Conservation (phyloP, 2,797 vertebrate species). For the Artibeus jamaicensis region DNA sequence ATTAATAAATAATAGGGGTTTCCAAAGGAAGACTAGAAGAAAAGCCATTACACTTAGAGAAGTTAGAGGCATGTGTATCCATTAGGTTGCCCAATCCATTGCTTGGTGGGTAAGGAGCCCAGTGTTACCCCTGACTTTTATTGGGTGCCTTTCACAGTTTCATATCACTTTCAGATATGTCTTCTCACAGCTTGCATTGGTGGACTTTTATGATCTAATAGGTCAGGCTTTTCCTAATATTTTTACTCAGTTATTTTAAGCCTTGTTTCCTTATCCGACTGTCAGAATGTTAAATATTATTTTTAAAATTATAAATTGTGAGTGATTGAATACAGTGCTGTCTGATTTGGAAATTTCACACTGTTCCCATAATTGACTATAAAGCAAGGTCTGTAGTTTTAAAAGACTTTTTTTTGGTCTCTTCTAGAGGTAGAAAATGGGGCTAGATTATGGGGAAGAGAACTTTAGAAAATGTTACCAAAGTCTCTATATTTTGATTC, state of each 20-base stretch:
- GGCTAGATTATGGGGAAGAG: not conserved
- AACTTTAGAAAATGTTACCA: not conserved
- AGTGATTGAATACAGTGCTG: not conserved
- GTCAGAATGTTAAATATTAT: conserved; percentile 38
- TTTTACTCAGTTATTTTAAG: conserved; percentile 49
- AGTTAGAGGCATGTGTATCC: not conserved
- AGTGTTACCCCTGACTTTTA: not conserved
- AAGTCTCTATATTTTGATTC: not conserved
- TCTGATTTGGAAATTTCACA: conserved; percentile 11
- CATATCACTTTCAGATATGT: not conserved
- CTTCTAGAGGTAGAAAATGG: not conserved
- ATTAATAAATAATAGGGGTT: not conserved
- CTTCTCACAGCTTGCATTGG: not conserved
- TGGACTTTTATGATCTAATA: conserved; percentile 4
- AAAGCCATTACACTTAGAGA: not conserved
- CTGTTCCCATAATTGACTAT: not conserved
- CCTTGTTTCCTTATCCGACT: not conserved
- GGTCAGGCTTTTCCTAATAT: not conserved
- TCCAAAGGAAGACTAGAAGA: not conserved
- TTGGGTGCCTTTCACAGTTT: not conserved
- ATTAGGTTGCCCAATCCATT: not conserved
- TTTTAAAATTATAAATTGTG: not conserved
- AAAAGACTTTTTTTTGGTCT: not conserved
- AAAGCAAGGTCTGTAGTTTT: not conserved
- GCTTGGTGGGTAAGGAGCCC: not conserved